Base-by-base conservation (phyloP, 2,797 vertebrate species). In the Psittacula echo region DNA sequence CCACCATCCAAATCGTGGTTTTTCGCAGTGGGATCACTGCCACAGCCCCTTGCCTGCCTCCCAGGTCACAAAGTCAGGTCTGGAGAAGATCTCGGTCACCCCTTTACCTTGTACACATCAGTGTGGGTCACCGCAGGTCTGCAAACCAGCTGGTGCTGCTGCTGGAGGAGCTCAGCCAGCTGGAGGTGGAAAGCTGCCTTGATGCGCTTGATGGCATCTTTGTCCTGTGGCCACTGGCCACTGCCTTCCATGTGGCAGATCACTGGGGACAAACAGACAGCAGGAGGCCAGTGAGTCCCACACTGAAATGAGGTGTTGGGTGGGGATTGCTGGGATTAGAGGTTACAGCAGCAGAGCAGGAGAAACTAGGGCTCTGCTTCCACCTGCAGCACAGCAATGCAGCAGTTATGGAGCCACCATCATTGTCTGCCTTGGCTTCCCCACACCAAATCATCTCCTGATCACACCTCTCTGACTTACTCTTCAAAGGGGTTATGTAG, bases 171-270 rank as follows among this genome's bases (percentile, higher is more conserved):
- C 83, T 99, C 98, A 5, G 98, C 99, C 87, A 99, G 97, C 39
- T 96, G 98, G 41, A 99, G 97, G 93, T 99, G 99, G 97, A 99
- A 99, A 61, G 99, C 99, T 0, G 99, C 98, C 92, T 99, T 98
- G 88, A 99, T 98, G 44, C 99, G 98, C 44, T 96, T 98, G 91
- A 99, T 98, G 45, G 99, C 99, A 47, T 98, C 97, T 45, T 97
- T 98, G 89, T 99, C 98, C 42, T 98, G 98, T 0, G 99, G 99
- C 99, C 99, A 99, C 93, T 99, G 99, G 79, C 99, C 99, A 58
- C 99, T 99, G 41, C 99, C 99, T 96, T 99, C 99, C 98, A 99
- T 98, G 96, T 99, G 99, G 96, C 99, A 99, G 66, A 99, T 96
- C 67, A 99, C 99, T 99, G 95, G 21, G 64, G 62, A 5, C n/a